Evolutionary conservation across 2,888 invertebrate genomes (phyloP).

Genomic region (Meloe dianella): DNA sequence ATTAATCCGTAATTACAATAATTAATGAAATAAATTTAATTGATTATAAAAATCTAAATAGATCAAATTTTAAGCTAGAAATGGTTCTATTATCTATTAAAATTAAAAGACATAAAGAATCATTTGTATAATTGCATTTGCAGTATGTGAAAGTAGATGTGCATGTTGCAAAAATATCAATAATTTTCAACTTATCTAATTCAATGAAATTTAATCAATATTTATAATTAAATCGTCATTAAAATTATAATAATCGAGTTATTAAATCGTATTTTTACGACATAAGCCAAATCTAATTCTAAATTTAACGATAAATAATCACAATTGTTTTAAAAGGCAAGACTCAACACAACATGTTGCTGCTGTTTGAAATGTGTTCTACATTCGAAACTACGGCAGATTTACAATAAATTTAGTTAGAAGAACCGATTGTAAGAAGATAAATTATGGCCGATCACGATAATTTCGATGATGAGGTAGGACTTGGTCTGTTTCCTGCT

Average conservation of each 20-base stretch:
- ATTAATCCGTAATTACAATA: neutral
- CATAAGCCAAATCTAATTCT: no score
- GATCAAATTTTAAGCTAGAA: neutral
- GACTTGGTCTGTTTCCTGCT: slow-evolving; percentile 19
- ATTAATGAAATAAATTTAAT: neutral
- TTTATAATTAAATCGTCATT: neutral
- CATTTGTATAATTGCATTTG: neutral
- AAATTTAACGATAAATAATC: neutral
- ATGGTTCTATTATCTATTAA: neutral
- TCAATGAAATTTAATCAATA: neutral
- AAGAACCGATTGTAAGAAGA: neutral
- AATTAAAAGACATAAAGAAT: neutral
- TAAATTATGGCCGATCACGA: slow-evolving; percentile 46
- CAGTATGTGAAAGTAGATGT: neutral
- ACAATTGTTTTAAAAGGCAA: neutral
- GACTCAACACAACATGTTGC: slow-evolving; percentile 7
- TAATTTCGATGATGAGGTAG: slow-evolving; percentile 52
- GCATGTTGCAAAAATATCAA: neutral
- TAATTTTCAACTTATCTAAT: neutral
- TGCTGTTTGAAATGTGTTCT: neutral
- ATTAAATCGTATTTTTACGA: no score
- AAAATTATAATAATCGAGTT: neutral
- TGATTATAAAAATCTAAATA: neutral
- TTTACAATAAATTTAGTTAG: neutral
- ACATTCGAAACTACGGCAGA: neutral